Percentiles rank a stretch among this genome's conserved stretches.
Conservation (phyloP, 2,888 invertebrate species). For the Oligia latruncula region DNA sequence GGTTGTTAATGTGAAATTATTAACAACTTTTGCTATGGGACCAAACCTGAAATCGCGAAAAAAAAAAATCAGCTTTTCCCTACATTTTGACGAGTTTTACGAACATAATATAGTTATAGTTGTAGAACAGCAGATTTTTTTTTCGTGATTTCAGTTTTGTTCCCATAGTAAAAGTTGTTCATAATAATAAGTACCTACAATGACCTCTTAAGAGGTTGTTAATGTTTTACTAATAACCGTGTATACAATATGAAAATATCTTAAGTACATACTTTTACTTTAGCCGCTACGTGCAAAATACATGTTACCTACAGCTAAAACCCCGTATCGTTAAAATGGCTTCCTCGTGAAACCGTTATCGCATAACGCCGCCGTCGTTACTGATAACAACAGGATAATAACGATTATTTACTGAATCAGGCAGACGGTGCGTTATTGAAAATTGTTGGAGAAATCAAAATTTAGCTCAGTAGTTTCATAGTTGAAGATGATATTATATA, state of each 20-base stretch:
- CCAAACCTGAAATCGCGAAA: too few species aligned
- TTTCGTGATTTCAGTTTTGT: too few species aligned
- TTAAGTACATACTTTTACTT: slow-evolving; percentile 24
- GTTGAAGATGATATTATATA: not conserved
- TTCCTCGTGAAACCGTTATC: slow-evolving; percentile 33
- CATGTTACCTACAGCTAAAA: slow-evolving; percentile 32
- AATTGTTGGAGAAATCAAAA: not conserved
- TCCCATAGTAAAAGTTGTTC: too few species aligned
- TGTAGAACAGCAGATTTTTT: too few species aligned
- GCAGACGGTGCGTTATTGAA: not conserved
- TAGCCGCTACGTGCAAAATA: slow-evolving; percentile 20
- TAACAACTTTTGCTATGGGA: too few species aligned
- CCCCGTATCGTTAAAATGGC: slow-evolving; percentile 30
- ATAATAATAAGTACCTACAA: too few species aligned
- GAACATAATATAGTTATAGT: too few species aligned
- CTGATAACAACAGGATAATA: slow-evolving; percentile 32
- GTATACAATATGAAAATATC: not conserved
- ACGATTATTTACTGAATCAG: slow-evolving; percentile 26
- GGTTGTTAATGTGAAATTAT: too few species aligned
- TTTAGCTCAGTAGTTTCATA: not conserved
- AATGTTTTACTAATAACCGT: too few species aligned
- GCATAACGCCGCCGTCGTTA: slow-evolving; percentile 57
- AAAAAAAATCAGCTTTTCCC: too few species aligned
- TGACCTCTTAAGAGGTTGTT: too few species aligned
- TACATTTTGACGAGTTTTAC: too few species aligned